phyloP scores from a whole-genome alignment of 2,113 vertebrate genomes.

The Litocranius walleri region DNA sequence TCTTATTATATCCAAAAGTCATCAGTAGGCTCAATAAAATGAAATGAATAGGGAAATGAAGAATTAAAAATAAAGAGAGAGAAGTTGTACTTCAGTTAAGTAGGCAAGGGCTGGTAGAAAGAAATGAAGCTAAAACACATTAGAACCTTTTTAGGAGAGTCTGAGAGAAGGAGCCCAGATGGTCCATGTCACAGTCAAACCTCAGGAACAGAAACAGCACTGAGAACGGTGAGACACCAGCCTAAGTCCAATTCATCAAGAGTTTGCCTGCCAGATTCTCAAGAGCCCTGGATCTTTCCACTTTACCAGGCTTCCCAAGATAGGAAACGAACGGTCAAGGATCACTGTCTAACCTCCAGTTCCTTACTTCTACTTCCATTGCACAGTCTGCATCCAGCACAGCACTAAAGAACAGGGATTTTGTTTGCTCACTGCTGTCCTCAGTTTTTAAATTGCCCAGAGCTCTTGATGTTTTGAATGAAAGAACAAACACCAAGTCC shows the following conservation, averaged over 20 bases:
- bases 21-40: background rate
- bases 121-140: background rate
- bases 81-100: background rate
- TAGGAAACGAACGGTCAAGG: background rate
- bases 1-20: background rate
- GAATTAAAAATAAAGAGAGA: background rate
- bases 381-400: background rate
- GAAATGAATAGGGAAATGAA: background rate
- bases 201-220: background rate
- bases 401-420: background rate
- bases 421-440: background rate
- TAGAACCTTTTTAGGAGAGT: background rate
- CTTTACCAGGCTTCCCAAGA: background rate
- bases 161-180: background rate
- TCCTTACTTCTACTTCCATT: background rate
- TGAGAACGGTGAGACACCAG: background rate
- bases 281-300: background rate
- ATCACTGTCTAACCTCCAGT: background rate
- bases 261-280: background rate
- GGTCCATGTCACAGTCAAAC: too few relatives aligned
- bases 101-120: background rate
- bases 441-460: background rate
- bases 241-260: background rate
- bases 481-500: constrained; percentile 40
- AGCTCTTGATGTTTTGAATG: constrained; percentile 37